Conservation (phyloP, 2,113 vertebrate genomes). For the Ramphastos sulfuratus region DNA sequence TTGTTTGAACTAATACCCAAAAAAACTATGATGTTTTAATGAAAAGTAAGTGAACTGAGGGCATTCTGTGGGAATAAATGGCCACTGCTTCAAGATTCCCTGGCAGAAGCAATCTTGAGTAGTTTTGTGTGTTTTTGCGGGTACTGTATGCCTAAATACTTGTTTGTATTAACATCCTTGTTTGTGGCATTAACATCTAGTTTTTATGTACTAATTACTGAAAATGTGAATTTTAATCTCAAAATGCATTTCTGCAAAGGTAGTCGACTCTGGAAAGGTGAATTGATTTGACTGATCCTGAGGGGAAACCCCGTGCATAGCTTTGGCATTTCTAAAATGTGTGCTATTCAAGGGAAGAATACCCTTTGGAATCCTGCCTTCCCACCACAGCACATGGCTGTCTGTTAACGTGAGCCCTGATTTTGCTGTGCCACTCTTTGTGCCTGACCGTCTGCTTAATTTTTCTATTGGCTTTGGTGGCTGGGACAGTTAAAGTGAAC, state of each 20-base stretch:
- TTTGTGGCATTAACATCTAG: neutral
- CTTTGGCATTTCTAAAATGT: neutral
- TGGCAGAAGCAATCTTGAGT: neutral
- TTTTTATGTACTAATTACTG: neutral
- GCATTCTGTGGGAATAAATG: neutral
- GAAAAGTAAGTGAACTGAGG: neutral
- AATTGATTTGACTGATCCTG: neutral
- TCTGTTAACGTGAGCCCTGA: rapidly evolving
- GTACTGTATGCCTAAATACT: neutral
- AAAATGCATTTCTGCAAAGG: neutral
- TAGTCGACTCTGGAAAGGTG: neutral
- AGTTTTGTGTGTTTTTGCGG: neutral
- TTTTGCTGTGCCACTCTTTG: neutral
- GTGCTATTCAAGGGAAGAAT: neutral
- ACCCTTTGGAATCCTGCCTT: neutral
- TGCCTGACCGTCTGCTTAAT: neutral
- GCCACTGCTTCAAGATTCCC: neutral
- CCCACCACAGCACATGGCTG: neutral
- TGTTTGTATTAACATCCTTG: neutral
- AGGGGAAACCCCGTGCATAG: neutral
- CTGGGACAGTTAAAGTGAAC: neutral
- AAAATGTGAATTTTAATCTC: neutral
- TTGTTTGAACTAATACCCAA: neutral
- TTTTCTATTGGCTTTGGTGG: neutral
- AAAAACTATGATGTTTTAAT: neutral